Evolutionary conservation across 2,113 vertebrate species (phyloP).

Genomic region (Arothron firmamentum): DNA sequence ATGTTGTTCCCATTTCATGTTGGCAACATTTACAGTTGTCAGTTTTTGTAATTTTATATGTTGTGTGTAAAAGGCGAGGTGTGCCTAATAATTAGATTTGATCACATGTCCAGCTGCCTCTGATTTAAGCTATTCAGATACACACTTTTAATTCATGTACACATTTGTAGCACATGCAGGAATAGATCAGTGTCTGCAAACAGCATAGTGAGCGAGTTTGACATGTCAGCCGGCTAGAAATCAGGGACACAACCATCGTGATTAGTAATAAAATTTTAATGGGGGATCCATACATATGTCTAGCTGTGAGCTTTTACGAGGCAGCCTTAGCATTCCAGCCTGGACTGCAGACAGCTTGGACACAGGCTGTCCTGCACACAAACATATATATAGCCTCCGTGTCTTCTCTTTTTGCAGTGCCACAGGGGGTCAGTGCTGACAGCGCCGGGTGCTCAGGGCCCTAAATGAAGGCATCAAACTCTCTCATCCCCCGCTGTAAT

Average conservation of each 20-base stretch:
- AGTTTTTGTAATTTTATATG: too few relatives aligned
- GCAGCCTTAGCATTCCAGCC: slow-evolving; percentile 50
- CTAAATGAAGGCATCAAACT: slow-evolving; percentile 79
- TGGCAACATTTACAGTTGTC: background rate
- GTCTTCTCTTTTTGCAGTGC: slow-evolving; percentile 57
- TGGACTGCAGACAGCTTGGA: slow-evolving; percentile 50
- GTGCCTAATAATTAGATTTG: background rate
- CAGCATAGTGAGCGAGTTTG: slow-evolving; percentile 30
- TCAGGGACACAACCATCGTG: slow-evolving; percentile 55
- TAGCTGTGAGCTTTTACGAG: slow-evolving; percentile 69
- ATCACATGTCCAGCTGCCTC: background rate
- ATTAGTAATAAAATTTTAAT: slow-evolving; percentile 74
- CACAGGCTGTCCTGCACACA: slow-evolving; percentile 20
- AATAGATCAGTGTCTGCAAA: slow-evolving; percentile 25
- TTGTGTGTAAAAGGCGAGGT: too few relatives aligned
- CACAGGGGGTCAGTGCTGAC: slow-evolving; percentile 64
- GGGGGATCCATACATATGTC: slow-evolving; percentile 71
- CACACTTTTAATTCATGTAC: background rate
- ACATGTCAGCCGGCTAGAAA: slow-evolving; percentile 35
- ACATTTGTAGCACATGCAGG: slow-evolving; percentile 4
- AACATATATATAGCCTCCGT: slow-evolving; percentile 13
- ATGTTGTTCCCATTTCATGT: background rate
- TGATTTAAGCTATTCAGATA: background rate
- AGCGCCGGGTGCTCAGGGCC: slow-evolving; percentile 57
- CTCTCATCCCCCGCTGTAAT: slow-evolving; percentile 68